Conservation (phyloP, 2,113 vertebrate species). For the Vanacampus margaritifer region DNA sequence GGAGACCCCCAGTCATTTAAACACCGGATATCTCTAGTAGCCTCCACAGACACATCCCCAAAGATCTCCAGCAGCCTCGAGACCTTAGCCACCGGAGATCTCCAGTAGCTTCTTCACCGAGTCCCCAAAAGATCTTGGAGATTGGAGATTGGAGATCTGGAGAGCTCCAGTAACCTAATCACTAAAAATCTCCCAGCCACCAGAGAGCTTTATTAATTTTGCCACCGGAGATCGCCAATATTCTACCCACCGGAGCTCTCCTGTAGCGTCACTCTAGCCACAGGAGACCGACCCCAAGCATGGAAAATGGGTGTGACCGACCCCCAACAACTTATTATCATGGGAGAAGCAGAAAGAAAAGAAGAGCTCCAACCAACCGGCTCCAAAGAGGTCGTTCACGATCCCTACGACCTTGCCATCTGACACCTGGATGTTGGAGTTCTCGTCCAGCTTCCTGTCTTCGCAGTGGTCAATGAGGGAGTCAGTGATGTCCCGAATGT, state of each 20-base stretch:
- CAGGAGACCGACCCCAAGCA: neutral
- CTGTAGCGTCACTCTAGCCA: neutral
- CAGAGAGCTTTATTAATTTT: neutral
- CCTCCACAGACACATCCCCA: too few species aligned
- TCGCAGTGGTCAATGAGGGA: conserved; percentile 87
- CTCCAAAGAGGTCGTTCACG: conserved; percentile 89
- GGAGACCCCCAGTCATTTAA: neutral
- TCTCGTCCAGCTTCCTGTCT: conserved; percentile 76
- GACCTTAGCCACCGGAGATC: too few species aligned
- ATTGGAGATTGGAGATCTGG: too few species aligned
- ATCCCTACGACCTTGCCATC: conserved; percentile 79
- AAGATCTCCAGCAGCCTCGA: neutral
- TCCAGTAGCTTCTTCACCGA: neutral
- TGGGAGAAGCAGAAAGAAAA: neutral
- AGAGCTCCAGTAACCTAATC: neutral
- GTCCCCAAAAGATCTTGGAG: neutral
- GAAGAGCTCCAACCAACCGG: conserved; percentile 74
- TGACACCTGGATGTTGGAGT: conserved; percentile 68
- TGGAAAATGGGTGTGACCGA: neutral
- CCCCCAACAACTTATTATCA: neutral
- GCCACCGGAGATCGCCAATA: too few species aligned
- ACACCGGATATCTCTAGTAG: too few species aligned
- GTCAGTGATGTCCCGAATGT: conserved; percentile 90
- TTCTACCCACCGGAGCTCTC: too few species aligned
- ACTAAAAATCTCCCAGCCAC: neutral